Evolutionary conservation across 2,113 vertebrate species (phyloP).

Genomic region (Centropus bengalensis): DNA sequence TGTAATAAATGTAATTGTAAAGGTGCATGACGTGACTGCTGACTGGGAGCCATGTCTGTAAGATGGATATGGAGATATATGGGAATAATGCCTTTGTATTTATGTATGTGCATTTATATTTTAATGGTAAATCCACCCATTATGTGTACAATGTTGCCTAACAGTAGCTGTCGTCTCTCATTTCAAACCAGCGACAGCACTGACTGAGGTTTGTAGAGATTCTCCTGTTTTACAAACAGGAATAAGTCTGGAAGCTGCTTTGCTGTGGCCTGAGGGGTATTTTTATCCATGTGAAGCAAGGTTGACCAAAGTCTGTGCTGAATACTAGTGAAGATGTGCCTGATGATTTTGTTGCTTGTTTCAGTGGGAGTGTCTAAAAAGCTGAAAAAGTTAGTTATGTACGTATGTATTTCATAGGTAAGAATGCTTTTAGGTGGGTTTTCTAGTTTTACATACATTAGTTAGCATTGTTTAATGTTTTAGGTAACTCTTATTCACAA

Average conservation of each 20-base stretch:
- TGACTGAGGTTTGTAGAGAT: background rate
- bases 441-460: background rate
- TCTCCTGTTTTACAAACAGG: background rate
- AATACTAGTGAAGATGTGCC: background rate
- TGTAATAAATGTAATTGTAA: background rate
- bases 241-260: background rate
- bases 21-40: background rate
- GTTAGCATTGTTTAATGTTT: background rate
- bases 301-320: background rate
- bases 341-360: background rate
- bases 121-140: background rate
- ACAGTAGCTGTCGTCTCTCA: background rate
- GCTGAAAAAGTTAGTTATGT: background rate
- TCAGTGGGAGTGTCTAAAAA: background rate
- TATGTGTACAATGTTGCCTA: background rate
- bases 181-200: background rate
- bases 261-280: background rate
- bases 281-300: background rate
- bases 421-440: background rate
- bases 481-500: background rate
- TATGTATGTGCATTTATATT: background rate
- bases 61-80: background rate
- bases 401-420: background rate
- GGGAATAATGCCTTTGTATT: background rate
- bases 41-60: background rate